Evolutionary conservation across 2,113 vertebrate genomes (phyloP).

Genomic region (Murina feae): DNA sequence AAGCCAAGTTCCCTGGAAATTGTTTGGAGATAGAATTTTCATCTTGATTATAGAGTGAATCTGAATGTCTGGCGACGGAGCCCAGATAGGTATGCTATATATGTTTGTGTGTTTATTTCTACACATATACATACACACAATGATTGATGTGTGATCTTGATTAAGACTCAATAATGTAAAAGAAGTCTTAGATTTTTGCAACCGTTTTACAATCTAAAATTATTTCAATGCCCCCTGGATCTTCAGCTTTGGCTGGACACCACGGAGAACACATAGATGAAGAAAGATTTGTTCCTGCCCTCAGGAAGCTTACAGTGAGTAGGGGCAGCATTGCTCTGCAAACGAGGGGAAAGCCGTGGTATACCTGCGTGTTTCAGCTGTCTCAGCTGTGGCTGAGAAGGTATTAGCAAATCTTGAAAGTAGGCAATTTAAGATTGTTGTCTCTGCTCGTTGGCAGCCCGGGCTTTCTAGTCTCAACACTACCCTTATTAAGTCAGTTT

Average conservation of each 20-base stretch:
- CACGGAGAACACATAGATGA: not conserved
- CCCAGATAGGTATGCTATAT: not conserved
- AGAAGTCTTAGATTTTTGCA: not conserved
- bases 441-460: not conserved
- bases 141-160: not conserved
- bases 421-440: not conserved
- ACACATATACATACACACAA: not conserved
- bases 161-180: not conserved
- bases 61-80: not conserved
- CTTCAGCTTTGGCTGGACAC: not conserved
- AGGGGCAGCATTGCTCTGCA: not conserved
- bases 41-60: not conserved
- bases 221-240: not conserved
- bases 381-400: not conserved
- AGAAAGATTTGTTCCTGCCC: not conserved
- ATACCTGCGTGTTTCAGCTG: not conserved
- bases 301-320: not conserved
- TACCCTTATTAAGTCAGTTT: not conserved
- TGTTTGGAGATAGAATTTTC: not conserved
- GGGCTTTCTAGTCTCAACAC: not conserved
- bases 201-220: not conserved
- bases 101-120: not conserved
- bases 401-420: not conserved
- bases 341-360: not conserved
- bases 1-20: not conserved